Conservation (phyloP, 2,888 invertebrate genomes). For the Geotrupes spiniger region DNA sequence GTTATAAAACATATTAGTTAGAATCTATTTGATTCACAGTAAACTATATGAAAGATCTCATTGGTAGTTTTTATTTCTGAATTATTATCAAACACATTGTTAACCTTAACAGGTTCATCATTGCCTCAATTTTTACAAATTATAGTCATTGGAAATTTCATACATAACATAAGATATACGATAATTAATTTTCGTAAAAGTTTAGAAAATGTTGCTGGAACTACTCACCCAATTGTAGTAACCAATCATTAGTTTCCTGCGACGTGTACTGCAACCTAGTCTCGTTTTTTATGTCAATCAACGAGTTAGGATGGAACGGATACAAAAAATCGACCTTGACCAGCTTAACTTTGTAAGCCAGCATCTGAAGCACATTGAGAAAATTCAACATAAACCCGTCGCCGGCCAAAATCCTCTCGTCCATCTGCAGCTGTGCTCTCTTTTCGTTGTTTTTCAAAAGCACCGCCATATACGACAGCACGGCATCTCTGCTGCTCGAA, state of each 20-base stretch:
- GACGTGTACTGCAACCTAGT: constrained; percentile 81
- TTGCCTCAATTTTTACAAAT: too few relatives aligned
- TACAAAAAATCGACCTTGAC: constrained; percentile 88
- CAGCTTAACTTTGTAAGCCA: constrained; percentile 85
- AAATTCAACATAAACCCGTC: constrained; percentile 97
- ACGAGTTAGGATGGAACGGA: constrained; percentile 77
- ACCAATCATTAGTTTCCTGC: constrained; percentile 78
- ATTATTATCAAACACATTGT: too few relatives aligned
- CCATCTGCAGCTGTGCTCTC: constrained; percentile 85
- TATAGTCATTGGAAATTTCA: background rate
- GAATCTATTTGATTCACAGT: too few relatives aligned
- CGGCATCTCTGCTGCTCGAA: constrained; percentile 72
- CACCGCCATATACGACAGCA: constrained; percentile 76
- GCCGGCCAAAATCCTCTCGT: constrained; percentile 81
- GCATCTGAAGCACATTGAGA: constrained; percentile 83
- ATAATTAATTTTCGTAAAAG: too few relatives aligned
- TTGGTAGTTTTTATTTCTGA: too few relatives aligned
- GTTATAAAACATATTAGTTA: too few relatives aligned
- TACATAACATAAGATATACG: too few relatives aligned
- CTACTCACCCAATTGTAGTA: constrained; percentile 61
- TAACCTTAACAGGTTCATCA: too few relatives aligned
- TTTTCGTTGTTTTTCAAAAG: constrained; percentile 80
- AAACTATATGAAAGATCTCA: too few relatives aligned
- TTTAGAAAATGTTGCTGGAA: too few relatives aligned
- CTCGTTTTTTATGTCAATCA: constrained; percentile 72